These are phyloP conservation scores for Ophion obscuratus DNA, from an alignment of 2,888 invertebrate species.

Conservation along the genomic window DNA sequence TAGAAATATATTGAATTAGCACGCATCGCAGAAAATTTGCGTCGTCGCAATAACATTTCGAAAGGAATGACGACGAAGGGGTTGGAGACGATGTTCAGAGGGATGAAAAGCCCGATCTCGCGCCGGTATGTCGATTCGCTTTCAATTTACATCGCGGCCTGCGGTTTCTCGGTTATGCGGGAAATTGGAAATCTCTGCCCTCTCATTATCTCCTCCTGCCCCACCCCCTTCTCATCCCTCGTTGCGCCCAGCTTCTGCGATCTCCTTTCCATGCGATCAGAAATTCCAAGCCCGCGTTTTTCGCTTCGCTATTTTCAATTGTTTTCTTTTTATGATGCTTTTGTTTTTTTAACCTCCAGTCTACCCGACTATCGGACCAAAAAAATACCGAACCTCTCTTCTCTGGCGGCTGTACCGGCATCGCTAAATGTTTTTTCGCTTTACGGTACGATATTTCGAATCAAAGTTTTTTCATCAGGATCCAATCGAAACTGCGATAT, in stretches of 20 bases:
- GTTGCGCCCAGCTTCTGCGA: background rate
- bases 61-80: background rate
- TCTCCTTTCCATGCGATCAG: conserved; percentile 28
- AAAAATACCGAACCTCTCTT: conserved; percentile 8
- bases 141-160: conserved; percentile 57
- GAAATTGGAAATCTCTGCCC: conserved; percentile 64
- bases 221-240: background rate
- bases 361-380: background rate
- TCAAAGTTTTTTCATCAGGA: conserved; percentile 1
- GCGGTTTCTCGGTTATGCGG: conserved; percentile 64
- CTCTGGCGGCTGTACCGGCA: conserved; percentile 5
- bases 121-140: conserved; percentile 57
- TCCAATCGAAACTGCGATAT: background rate
- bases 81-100: background rate
- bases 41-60: conserved; percentile 17
- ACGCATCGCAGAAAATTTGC: background rate
- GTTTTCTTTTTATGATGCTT: conserved; percentile 18
- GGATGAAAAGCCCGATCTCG: conserved; percentile 33
- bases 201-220: conserved; percentile 44
- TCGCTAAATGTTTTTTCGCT: background rate
- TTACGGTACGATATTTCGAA: conserved; percentile 15
- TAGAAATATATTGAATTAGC: background rate
- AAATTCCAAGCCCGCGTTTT: conserved; percentile 57
- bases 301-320: conserved; percentile 28
- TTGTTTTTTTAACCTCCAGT: conserved; percentile 9